Percentiles rank a stretch among this genome's conserved stretches.
These are phyloP conservation scores for Crambe crambe DNA, from an alignment of 37 sponge, comb jelly and placozoan species.

Conservation along the genomic window DNA sequence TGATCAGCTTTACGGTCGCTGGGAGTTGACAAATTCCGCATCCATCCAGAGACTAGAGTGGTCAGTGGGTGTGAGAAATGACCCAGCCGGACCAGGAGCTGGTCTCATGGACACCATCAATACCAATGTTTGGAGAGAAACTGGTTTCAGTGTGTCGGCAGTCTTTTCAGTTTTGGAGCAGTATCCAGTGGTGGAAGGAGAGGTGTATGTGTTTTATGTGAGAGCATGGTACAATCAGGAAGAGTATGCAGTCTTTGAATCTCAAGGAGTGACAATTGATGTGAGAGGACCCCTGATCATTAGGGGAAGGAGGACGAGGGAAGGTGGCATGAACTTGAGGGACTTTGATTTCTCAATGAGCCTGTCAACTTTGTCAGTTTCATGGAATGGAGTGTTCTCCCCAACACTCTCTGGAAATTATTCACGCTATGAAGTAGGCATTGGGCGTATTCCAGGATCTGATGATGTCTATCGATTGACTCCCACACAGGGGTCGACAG, in stretches of 20 bases:
- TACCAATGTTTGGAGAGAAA: constrained; percentile 41
- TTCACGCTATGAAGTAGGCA: constrained; percentile 34
- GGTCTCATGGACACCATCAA: constrained; percentile 41
- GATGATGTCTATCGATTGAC: constrained; percentile 30
- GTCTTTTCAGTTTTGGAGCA: constrained; percentile 27
- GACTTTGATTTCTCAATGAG: constrained; percentile 50
- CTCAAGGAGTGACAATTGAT: constrained; percentile 65
- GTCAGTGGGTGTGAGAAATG: constrained; percentile 50
- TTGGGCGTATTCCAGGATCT: constrained; percentile 56
- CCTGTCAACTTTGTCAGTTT: constrained; percentile 4
- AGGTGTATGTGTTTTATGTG: constrained; percentile 60
- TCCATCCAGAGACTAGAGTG: constrained; percentile 54
- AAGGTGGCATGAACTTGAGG: neutral
- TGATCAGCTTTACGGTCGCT: constrained; percentile 37
- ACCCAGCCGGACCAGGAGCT: constrained; percentile 20
- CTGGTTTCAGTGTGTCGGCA: constrained; percentile 2
- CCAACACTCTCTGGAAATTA: neutral
- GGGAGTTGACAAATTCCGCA: constrained; percentile 17
- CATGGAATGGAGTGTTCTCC: constrained; percentile 71
- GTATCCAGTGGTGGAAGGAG: constrained; percentile 51
- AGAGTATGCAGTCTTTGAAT: constrained; percentile 48
- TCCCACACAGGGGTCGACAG: neutral
- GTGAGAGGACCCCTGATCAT: constrained; percentile 10
- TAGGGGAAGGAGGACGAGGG: constrained; percentile 41
- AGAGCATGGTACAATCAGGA: constrained; percentile 69